Conservation (phyloP, 2,113 vertebrate genomes). For the Galemys pyrenaicus region DNA sequence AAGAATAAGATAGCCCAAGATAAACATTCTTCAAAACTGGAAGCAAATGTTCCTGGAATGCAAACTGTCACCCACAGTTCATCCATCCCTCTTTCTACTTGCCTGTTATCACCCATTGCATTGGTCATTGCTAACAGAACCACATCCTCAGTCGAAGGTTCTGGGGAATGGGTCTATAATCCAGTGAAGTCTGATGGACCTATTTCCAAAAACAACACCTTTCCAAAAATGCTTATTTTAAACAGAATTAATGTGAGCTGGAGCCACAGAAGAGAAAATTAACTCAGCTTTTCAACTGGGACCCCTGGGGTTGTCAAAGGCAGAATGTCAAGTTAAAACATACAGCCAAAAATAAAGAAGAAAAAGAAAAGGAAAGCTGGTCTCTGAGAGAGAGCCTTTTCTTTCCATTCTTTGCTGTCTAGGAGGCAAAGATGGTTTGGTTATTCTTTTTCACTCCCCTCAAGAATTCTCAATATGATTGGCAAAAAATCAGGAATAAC, state of each 20-base stretch:
- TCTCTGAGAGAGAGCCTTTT: slow-evolving; percentile 26
- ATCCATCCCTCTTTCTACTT: not conserved
- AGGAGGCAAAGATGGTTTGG: slow-evolving; percentile 80
- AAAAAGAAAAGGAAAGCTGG: slow-evolving; percentile 36
- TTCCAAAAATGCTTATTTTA: not conserved
- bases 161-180: not conserved
- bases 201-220: not conserved
- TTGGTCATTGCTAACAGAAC: not conserved
- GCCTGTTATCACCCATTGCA: not conserved
- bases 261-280: slow-evolving; percentile 66
- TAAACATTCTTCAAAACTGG: not conserved
- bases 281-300: slow-evolving; percentile 66
- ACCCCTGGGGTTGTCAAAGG: slow-evolving; percentile 58
- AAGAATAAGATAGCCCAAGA: not conserved
- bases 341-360: slow-evolving; percentile 55
- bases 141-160: not conserved
- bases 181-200: not conserved
- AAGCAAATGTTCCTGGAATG: not conserved
- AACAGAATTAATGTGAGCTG: slow-evolving; percentile 47
- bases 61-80: not conserved
- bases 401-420: slow-evolving; percentile 70
- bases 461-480: slow-evolving; percentile 82
- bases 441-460: slow-evolving; percentile 79
- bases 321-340: slow-evolving; percentile 66
- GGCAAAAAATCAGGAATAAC: slow-evolving; percentile 85